These are phyloP conservation scores for mouse (Mus musculus) DNA, from an alignment of 2,113 vertebrate species.

Conservation along the genomic window GRCm39 chr10:121261001-121261500, in stretches of 20 bases:
- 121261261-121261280: too few relatives aligned
- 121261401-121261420: not conserved
- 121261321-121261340: not conserved
- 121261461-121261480: conserved; percentile 42
- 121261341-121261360: not conserved
- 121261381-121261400: not conserved
- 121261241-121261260: fast-evolving
- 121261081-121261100: not conserved
- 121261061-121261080: not conserved
- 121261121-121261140: not conserved
- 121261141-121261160: not conserved
- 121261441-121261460: conserved; percentile 45
- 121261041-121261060: not conserved
- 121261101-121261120: not conserved
- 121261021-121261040: not conserved
- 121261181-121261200: not conserved
- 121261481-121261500: conserved; percentile 22
- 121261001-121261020: conserved; percentile 25
- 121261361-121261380: not conserved
- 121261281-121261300: not conserved
- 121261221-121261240: not conserved
- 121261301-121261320: not conserved
- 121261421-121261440: not conserved
- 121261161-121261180: conserved; percentile 3
- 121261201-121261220: not conserved